Percentiles rank a stretch among this genome's conserved stretches.
These are phyloP conservation scores for Gymnosoma rotundatum DNA, from an alignment of 2,888 invertebrate genomes.

Conservation along the genomic window DNA sequence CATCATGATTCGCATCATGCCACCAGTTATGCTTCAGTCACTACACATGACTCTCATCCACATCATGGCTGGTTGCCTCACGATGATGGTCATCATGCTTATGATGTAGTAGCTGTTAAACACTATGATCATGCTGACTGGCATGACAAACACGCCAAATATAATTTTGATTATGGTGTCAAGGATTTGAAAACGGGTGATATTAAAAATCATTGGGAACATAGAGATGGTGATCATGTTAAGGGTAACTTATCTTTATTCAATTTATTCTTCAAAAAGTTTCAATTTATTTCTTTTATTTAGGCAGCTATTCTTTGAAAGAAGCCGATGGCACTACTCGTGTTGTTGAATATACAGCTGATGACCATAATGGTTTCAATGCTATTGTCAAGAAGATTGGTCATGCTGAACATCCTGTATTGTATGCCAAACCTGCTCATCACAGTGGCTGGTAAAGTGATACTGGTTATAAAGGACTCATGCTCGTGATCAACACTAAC, in stretches of 20 bases:
- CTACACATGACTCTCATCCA: slow-evolving; percentile 75
- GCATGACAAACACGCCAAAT: slow-evolving; percentile 81
- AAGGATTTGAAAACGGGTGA: slow-evolving; percentile 83
- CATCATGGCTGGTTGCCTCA: slow-evolving; percentile 36
- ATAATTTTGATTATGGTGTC: slow-evolving; percentile 83
- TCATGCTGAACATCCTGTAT: slow-evolving; percentile 78
- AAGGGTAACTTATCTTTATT: slow-evolving; percentile 76
- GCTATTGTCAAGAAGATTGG: slow-evolving; percentile 83
- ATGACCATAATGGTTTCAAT: slow-evolving; percentile 83
- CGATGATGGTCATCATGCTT: slow-evolving; percentile 20
- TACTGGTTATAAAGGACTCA: slow-evolving; percentile 49
- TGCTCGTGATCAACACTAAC: slow-evolving; percentile 69
- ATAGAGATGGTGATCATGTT: slow-evolving; percentile 83
- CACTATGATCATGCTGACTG: slow-evolving; percentile 62
- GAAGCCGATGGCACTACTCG: slow-evolving; percentile 83
- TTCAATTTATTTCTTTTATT: slow-evolving; percentile 71
- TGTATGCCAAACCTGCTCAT: slow-evolving; percentile 72
- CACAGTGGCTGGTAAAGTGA: slow-evolving; percentile 69
- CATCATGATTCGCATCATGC: slow-evolving; percentile 48
- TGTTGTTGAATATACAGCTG: slow-evolving; percentile 83
- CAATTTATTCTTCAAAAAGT: not conserved
- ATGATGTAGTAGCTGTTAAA: slow-evolving; percentile 32
- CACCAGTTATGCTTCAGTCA: slow-evolving; percentile 76
- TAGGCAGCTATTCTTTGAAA: slow-evolving; percentile 82
- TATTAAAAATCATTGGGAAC: slow-evolving; percentile 83